Evolutionary conservation across 2,113 vertebrate species (phyloP).

Genomic region (Odocoileus hemionus): DNA sequence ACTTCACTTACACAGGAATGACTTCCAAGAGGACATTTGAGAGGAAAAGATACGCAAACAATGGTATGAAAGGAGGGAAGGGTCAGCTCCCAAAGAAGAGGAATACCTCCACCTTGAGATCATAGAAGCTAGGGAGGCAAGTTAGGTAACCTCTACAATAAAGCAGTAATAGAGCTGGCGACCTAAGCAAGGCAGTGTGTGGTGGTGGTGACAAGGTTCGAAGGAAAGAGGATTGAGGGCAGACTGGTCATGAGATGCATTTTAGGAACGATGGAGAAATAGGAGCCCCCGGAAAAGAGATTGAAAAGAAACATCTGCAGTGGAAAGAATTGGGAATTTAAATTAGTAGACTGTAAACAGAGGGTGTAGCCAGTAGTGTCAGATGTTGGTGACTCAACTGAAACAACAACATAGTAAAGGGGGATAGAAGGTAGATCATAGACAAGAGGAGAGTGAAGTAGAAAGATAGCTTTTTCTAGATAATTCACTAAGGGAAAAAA

Average conservation of each 20-base stretch:
- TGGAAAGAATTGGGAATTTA: not conserved
- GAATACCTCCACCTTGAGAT: not conserved
- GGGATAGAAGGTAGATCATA: not conserved
- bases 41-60: not conserved
- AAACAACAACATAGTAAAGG: not conserved
- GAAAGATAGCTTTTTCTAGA: not conserved
- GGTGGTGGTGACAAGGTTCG: not conserved
- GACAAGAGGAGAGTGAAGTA: not conserved
- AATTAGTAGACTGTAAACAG: not conserved
- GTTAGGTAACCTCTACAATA: not conserved
- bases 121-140: not conserved
- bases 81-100: not conserved
- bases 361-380: not conserved
- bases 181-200: not conserved
- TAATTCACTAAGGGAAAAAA: not conserved
- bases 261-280: not conserved
- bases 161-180: not conserved
- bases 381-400: not conserved
- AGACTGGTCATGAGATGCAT: not conserved
- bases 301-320: not conserved
- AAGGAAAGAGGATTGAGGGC: not conserved
- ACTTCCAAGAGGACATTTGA: not conserved
- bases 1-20: not conserved
- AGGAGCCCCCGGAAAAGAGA: not conserved
- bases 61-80: not conserved